phyloP scores from a whole-genome alignment of 2,888 invertebrate species.

The Busseola fusca region DNA sequence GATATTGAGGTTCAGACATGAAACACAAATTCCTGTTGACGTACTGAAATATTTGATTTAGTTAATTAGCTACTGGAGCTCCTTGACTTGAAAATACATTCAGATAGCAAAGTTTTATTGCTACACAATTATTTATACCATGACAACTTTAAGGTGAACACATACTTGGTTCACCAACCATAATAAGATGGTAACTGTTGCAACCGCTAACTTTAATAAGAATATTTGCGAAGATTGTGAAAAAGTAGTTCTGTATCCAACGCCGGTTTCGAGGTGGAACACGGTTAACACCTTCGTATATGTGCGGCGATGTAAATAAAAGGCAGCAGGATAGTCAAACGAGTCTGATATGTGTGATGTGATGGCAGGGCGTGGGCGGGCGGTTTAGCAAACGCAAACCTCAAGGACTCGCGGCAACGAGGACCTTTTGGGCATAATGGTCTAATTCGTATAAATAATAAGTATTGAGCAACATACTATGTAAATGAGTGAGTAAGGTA shows the following conservation, averaged over 20 bases:
- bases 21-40: not conserved
- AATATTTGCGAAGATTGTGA: conserved; percentile 13
- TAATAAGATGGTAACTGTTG: conserved; percentile 2
- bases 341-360: not conserved
- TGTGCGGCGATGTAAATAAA: conserved; percentile 9
- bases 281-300: not conserved
- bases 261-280: conserved; percentile 1
- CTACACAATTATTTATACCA: not conserved
- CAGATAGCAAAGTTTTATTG: not conserved
- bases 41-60: not conserved
- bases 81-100: not conserved
- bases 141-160: not conserved
- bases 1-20: not conserved
- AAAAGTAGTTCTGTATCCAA: conserved; percentile 18
- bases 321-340: not conserved
- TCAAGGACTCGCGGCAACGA: conserved; percentile 63
- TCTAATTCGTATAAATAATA: not conserved
- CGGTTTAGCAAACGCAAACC: conserved; percentile 66
- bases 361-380: conserved; percentile 64
- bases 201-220: conserved; percentile 14
- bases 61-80: no score
- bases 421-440: conserved; percentile 16
- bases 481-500: not conserved
- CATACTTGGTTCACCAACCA: not conserved
- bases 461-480: not conserved